These are phyloP conservation scores for Parus major DNA, from an alignment of 2,113 vertebrate genomes.

Conservation along the genomic window DNA sequence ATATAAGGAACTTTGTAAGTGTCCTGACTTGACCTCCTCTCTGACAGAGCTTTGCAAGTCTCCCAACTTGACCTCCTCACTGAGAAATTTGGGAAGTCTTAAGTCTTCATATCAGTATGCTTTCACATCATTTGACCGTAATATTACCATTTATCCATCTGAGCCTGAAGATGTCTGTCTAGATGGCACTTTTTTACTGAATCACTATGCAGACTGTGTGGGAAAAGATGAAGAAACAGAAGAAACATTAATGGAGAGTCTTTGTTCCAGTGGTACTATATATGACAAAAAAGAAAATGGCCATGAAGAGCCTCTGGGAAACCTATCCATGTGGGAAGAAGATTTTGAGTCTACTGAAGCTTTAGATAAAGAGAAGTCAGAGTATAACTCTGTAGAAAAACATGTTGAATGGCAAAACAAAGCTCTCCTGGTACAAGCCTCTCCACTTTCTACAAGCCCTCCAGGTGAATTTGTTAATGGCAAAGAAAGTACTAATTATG, in stretches of 20 bases:
- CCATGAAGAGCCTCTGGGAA: background rate
- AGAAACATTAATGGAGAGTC: background rate
- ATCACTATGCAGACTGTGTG: background rate
- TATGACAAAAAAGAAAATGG: conserved; percentile 5
- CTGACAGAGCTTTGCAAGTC: conserved; percentile 44
- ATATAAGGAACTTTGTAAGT: conserved; percentile 36
- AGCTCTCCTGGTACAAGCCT: conserved; percentile 35
- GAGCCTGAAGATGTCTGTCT: conserved; percentile 26
- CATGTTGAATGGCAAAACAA: background rate
- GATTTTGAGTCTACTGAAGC: conserved; percentile 57
- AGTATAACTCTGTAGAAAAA: conserved; percentile 14
- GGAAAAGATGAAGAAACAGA: background rate
- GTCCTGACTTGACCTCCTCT: conserved; percentile 33
- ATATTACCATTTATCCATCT: conserved; percentile 23
- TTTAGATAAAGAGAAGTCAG: conserved; percentile 63
- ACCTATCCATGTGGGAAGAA: conserved; percentile 15
- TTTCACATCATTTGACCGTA: conserved; percentile 21
- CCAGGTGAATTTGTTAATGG: conserved; percentile 46
- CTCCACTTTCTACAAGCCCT: conserved; percentile 52
- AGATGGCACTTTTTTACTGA: conserved; percentile 26
- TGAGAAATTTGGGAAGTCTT: background rate
- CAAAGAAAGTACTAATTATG: background rate
- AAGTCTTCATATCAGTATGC: conserved; percentile 31
- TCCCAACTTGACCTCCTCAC: conserved; percentile 21
- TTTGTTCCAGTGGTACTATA: background rate